Conservation (phyloP, 2,113 vertebrate species). For the Periophthalmus modestus region DNA sequence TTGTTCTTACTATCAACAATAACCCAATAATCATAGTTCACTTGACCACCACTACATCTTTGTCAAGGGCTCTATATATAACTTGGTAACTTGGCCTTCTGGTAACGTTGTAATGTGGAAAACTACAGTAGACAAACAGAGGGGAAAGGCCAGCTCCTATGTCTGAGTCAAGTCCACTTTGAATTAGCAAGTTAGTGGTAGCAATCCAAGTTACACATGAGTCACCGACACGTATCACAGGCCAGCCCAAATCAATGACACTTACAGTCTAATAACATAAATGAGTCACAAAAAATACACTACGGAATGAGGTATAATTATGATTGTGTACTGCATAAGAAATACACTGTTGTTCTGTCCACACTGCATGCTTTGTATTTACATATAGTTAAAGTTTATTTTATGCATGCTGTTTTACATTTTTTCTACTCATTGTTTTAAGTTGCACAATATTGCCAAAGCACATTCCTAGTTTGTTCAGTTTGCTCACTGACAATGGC, state of each 20-base stretch:
- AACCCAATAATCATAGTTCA: slow-evolving; percentile 16
- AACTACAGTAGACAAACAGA: not conserved
- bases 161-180: not conserved
- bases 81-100: too few relatives aligned
- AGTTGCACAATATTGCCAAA: too few relatives aligned
- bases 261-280: not conserved
- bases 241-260: not conserved
- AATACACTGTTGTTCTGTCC: not conserved
- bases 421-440: too few relatives aligned
- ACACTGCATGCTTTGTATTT: too few relatives aligned
- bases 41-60: not conserved
- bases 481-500: too few relatives aligned
- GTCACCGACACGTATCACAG: not conserved
- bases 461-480: too few relatives aligned
- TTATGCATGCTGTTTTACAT: too few relatives aligned
- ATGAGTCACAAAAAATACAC: not conserved
- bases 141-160: not conserved
- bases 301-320: not conserved
- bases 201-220: not conserved
- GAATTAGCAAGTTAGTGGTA: not conserved
- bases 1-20: slow-evolving; percentile 26
- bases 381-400: too few relatives aligned
- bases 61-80: not conserved
- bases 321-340: not conserved
- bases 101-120: not conserved